Base-by-base conservation (phyloP, 1,140 invertebrate genomes). In the Chironomus tepperi region DNA sequence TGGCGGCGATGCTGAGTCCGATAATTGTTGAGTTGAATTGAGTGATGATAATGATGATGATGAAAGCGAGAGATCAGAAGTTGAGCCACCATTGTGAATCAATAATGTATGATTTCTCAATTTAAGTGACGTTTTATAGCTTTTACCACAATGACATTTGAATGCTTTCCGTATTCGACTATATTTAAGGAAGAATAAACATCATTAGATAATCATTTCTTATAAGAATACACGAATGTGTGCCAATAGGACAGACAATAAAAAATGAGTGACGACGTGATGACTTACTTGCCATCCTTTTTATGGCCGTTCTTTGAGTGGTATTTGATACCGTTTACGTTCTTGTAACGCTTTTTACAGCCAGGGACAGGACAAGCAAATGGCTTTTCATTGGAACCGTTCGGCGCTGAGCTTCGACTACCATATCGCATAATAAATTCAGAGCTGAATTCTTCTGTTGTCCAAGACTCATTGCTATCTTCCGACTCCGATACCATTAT, bases 261-360 rank as follows among this genome's bases (percentile, higher is more conserved):
- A n/a, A n/a, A n/a, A n/a, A n/a, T n/a, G n/a, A n/a, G n/a, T n/a
- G n/a, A n/a, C n/a, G n/a, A n/a, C n/a, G n/a, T n/a, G n/a, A n/a
- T n/a, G n/a, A n/a, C 88, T 85, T 82, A 91, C 90, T 90, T 91
- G 79, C 88, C 88, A 79, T 92, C 90, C 80, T 91, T 91, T 82
- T 91, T 92, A 80, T 94, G 92, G 9, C 91, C 91, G 83, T 93
- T 92, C 81, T 92, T 91, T 1, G 90, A 90, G 83, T 94, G 92
- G 79, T 94, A 93, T 80, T 93, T 93, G 77, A 93, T 92, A 47
- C 92, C 92, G 82, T 94, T 94, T n/a, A 92, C 87, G 80, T 93
- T 94, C 80, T 93, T 93, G 81, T 94, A 94, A 34, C 91, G 84
- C 79, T 94, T 94, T 79, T 91, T 91, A 83, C 92, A 94, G n/a